Conservation (phyloP, 30 jellyfish, hydroid and myxozoan genomes). For the Aurelia coerulea region DNA sequence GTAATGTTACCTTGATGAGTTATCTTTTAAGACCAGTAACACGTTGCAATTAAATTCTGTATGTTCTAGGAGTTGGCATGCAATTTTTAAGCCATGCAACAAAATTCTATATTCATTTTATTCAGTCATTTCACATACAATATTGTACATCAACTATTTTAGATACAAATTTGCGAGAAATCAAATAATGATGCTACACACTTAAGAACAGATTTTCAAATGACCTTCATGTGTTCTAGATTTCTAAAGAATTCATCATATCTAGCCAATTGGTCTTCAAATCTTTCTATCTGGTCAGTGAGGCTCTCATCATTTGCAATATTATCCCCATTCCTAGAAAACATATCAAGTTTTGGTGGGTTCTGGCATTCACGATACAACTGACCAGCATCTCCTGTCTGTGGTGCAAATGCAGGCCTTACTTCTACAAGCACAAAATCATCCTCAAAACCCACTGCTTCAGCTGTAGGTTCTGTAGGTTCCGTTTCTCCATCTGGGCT, state of each 20-base stretch:
- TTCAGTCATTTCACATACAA: no score
- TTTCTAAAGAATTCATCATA: slow-evolving; percentile 78
- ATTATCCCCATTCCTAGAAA: slow-evolving; percentile 48
- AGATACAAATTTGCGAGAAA: no score
- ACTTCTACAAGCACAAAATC: slow-evolving; percentile 97
- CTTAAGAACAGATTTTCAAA: neutral
- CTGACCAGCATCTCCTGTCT: slow-evolving; percentile 84
- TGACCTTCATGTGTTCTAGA: slow-evolving; percentile 58
- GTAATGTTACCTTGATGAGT: no score
- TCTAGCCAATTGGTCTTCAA: slow-evolving; percentile 64
- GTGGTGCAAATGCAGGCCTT: slow-evolving; percentile 96
- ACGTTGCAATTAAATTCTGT: no score
- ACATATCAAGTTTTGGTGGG: slow-evolving; percentile 88
- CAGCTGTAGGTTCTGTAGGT: slow-evolving; percentile 72
- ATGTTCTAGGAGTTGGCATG: no score
- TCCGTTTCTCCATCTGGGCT: slow-evolving; percentile 22
- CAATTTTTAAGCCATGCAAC: no score
- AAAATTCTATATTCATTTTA: no score
- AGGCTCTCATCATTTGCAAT: slow-evolving; percentile 64
- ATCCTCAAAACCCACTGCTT: slow-evolving; percentile 98
- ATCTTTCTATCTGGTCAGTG: slow-evolving; percentile 67
- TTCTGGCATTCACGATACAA: slow-evolving; percentile 84
- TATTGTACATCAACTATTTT: no score
- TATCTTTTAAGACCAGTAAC: no score
- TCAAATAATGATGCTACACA: no score